phyloP scores from a whole-genome alignment of 2,113 vertebrate genomes.

The Carlito syrichta region DNA sequence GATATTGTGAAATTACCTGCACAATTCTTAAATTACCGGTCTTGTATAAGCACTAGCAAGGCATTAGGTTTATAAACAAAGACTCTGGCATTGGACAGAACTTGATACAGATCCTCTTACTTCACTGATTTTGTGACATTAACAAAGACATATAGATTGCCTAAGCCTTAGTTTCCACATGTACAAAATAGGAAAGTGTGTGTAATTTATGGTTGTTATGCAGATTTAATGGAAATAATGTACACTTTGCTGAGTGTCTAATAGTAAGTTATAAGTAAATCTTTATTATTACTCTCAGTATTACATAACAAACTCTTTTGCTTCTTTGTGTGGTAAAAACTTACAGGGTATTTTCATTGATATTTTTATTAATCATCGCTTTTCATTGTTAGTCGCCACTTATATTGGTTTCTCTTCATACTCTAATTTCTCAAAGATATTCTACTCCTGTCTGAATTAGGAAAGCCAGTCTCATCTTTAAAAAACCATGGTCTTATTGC shows the following conservation, averaged over 20 bases:
- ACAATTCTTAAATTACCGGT: background rate
- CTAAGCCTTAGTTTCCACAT: background rate
- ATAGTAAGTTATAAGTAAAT: background rate
- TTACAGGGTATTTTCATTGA: accelerated
- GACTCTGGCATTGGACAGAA: background rate
- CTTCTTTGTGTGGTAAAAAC: background rate
- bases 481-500: background rate
- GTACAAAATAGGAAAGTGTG: background rate
- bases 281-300: background rate
- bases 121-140: background rate
- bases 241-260: background rate
- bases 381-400: background rate
- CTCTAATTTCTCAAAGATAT: background rate
- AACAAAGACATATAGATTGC: background rate
- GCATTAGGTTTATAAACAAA: accelerated
- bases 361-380: background rate
- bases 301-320: background rate
- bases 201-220: no score
- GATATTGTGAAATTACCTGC: background rate
- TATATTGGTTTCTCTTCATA: background rate
- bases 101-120: background rate
- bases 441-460: background rate
- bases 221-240: background rate
- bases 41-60: accelerated
- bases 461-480: background rate